phyloP scores from a whole-genome alignment of 2,888 invertebrate species.

The Ischnus inquisitorius region DNA sequence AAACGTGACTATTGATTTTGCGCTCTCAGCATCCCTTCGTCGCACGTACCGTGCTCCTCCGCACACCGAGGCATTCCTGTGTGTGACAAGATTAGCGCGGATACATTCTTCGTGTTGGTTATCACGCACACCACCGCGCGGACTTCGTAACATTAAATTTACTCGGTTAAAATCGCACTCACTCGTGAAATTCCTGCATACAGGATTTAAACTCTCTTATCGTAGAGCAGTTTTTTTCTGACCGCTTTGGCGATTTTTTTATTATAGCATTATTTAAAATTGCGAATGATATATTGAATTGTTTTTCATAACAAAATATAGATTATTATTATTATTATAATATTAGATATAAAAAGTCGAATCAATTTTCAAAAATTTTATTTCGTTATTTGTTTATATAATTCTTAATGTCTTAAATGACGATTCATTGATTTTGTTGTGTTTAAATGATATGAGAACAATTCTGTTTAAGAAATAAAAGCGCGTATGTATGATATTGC shows the following conservation, averaged over 20 bases:
- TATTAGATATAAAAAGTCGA: no score
- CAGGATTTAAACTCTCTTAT: neutral
- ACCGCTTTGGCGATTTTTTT: neutral
- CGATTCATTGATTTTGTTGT: no score
- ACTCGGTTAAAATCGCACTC: neutral
- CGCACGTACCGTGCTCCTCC: slow-evolving; percentile 15
- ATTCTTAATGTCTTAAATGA: no score
- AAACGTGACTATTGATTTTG: slow-evolving; percentile 82
- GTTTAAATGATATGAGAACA: no score
- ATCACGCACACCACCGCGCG: slow-evolving; percentile 10
- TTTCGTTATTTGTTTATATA: neutral
- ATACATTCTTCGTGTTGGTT: neutral
- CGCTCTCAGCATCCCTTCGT: slow-evolving; percentile 78
- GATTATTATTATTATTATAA: neutral
- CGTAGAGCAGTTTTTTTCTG: neutral
- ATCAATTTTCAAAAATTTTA: no score
- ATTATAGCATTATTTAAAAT: neutral
- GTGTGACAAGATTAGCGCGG: slow-evolving; percentile 28
- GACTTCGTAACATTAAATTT: neutral
- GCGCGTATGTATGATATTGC: no score
- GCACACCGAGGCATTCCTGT: slow-evolving; percentile 4
- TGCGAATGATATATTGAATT: neutral
- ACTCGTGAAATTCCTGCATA: neutral
- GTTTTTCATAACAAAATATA: neutral
- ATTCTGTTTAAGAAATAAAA: no score